phyloP scores from a whole-genome alignment of 2,888 invertebrate species.

The Coenonympha glycerion region DNA sequence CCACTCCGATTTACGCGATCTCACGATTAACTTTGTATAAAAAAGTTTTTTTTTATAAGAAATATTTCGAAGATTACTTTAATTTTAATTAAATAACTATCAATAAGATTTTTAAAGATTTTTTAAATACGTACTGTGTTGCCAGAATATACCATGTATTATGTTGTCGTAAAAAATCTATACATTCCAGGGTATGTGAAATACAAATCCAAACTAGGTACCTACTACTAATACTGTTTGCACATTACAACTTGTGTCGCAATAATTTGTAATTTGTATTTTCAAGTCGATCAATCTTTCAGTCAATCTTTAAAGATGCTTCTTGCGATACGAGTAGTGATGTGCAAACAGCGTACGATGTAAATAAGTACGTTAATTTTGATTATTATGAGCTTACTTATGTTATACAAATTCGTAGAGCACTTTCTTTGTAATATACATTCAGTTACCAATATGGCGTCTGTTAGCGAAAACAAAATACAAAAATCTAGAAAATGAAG shows the following conservation, averaged over 20 bases:
- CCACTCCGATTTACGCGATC: constrained; percentile 6
- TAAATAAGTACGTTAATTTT: constrained; percentile 57
- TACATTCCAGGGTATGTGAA: constrained; percentile 47
- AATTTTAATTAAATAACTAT: constrained; percentile 5
- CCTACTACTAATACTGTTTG: constrained; percentile 41
- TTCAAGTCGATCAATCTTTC: not conserved
- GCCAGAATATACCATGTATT: constrained; percentile 29
- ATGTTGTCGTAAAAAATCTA: constrained; percentile 45
- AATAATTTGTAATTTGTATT: not conserved
- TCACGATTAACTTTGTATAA: constrained; percentile 13
- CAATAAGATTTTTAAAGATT: constrained; percentile 5
- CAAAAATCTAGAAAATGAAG: not conserved
- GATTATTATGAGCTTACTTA: constrained; percentile 50
- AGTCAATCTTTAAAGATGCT: not conserved
- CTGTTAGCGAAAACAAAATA: constrained; percentile 32
- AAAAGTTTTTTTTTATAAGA: constrained; percentile 18
- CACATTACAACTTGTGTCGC: not conserved
- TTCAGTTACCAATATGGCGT: constrained; percentile 37
- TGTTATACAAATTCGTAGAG: constrained; percentile 67
- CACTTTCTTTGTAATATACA: constrained; percentile 50
- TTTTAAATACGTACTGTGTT: constrained; percentile 31
- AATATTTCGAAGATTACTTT: constrained; percentile 14
- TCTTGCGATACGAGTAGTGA: not conserved
- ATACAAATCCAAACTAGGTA: constrained; percentile 61
- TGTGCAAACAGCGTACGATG: constrained; percentile 30